Conservation (phyloP, 2,113 vertebrate genomes). For the Triplophysa dalaica region DNA sequence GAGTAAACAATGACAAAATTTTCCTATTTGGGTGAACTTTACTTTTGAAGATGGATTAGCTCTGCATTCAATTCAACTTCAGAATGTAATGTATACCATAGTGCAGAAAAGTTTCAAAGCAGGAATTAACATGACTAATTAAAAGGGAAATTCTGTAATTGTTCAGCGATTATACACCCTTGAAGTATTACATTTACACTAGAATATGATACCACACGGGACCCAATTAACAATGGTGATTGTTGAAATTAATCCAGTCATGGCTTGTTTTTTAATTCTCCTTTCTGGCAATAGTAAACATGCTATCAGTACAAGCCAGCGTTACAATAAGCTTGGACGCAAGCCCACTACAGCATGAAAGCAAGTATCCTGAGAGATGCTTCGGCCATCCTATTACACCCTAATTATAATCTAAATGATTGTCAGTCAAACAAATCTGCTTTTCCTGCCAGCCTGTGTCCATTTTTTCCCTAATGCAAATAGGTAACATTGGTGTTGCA, state of each 20-base stretch:
- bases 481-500: background rate
- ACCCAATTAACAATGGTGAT: slow-evolving; percentile 70
- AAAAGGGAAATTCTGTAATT: slow-evolving; percentile 20
- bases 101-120: slow-evolving; percentile 26
- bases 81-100: background rate
- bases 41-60: too few species aligned
- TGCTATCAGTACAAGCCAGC: slow-evolving; percentile 54
- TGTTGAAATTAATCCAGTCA: slow-evolving; percentile 67
- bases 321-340: slow-evolving; percentile 54
- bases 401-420: slow-evolving; percentile 70
- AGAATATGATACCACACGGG: slow-evolving; percentile 32
- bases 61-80: background rate
- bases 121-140: slow-evolving; percentile 7
- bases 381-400: slow-evolving; percentile 65
- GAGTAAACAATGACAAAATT: too few species aligned
- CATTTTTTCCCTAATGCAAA: slow-evolving; percentile 8
- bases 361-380: slow-evolving; percentile 50
- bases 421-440: slow-evolving; percentile 62
- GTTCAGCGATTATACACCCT: slow-evolving; percentile 14
- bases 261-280: slow-evolving; percentile 61
- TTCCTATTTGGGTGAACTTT: too few species aligned
- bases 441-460: slow-evolving; percentile 52
- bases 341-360: slow-evolving; percentile 57
- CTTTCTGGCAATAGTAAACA: slow-evolving; percentile 67
- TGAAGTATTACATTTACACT: slow-evolving; percentile 34